Base-by-base conservation (phyloP, 2,113 vertebrate species). In the Nyctereutes procyonoides region DNA sequence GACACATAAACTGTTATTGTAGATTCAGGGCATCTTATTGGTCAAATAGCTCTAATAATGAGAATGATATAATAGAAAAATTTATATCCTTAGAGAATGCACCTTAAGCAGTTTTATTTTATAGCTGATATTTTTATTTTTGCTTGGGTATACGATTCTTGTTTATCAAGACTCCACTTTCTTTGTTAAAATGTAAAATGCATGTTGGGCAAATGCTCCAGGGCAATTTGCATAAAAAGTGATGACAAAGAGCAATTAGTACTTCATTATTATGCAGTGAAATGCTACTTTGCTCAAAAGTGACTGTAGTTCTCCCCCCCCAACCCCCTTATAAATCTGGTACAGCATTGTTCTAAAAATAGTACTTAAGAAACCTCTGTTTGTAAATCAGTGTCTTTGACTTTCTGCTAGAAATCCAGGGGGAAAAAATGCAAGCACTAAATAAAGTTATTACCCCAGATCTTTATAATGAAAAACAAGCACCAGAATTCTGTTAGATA, bases 171-270 rank as follows among this genome's bases (percentile, higher is more conserved):
- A 98, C 96, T 98, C 93, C 88, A 95, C 98, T 98, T 98, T 98
- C 98, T 99, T 99, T 99, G 98, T 98, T 99, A 98, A 98, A 99
- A 98, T 97, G 98, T 98, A 98, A 98, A 99, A 99, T 98, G 98
- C 98, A 98, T 98, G 98, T 98, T 98, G 98, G 98, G 97, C 98
- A 98, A 99, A 98, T 97, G 97, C 97, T 98, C 93, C 67, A 60
- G 98, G 97, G 98, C 97, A 98, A 98, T 99, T 99, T 98, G 98
- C 98, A 98, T 99, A 99, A 98, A 99, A 99, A 99, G 98, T 98
- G 98, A 99, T 99, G 98, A 99, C 98, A 99, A 99, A 98, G 98
- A 99, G 97, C 98, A 99, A 98, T 99, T 99, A 99, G 98, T 98
- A 98, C 97, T 98, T 98, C 98, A 98, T 99, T 98, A 99, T 98